Evolutionary conservation across 2,113 vertebrate species (phyloP).

Genomic region (Marcusenius ussheri): DNA sequence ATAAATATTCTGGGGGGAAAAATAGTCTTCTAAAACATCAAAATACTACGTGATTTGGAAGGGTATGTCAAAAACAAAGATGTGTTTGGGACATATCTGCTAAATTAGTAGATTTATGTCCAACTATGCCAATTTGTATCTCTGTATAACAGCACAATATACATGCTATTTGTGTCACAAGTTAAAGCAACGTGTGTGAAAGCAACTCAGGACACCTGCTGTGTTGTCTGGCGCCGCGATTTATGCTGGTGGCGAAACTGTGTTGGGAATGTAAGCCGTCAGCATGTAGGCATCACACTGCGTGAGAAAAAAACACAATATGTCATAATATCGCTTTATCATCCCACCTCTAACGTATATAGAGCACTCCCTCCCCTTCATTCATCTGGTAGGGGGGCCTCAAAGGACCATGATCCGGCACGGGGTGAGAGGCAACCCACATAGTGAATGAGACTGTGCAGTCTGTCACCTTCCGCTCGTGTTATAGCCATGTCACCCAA

Average conservation of each 20-base stretch:
- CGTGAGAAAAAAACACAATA: neutral
- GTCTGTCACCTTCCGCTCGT: neutral
- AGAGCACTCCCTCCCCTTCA: neutral
- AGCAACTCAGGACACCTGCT: neutral
- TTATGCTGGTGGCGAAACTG: neutral
- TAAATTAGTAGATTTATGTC: neutral
- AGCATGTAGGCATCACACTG: neutral
- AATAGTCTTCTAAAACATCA: too few relatives aligned
- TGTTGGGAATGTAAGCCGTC: neutral
- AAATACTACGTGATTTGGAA: too few relatives aligned
- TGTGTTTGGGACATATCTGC: neutral
- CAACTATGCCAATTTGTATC: neutral
- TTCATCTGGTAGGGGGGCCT: neutral
- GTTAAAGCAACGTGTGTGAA: neutral
- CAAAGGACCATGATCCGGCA: neutral
- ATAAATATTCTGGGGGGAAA: too few relatives aligned
- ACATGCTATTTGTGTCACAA: neutral
- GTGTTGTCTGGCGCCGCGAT: neutral
- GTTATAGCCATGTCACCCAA: neutral
- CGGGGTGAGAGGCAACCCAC: neutral
- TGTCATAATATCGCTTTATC: neutral
- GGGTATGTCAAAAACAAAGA: neutral
- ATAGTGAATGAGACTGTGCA: neutral
- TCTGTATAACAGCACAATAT: neutral
- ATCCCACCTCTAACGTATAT: neutral